phyloP scores from a whole-genome alignment of 92 coral and sea anemone genomes.

The Metridium senile region DNA sequence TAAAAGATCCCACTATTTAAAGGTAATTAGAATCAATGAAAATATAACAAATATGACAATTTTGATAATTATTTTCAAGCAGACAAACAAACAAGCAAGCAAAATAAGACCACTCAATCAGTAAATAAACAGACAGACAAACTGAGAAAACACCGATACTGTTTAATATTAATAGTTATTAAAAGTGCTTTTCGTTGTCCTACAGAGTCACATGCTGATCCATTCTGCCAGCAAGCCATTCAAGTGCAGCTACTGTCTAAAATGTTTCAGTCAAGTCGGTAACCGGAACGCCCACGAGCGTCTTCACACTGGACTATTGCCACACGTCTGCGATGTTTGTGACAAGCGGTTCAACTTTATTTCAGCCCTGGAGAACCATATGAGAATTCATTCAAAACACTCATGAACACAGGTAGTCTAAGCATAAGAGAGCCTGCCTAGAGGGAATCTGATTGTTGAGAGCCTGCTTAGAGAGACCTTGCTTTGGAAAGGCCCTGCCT shows the following conservation, averaged over 20 bases:
- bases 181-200: background rate
- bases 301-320: background rate
- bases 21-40: background rate
- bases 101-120: no score
- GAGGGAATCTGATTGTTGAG: no score
- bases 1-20: background rate
- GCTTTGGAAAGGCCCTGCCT: no score
- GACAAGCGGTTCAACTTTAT: constrained; percentile 2
- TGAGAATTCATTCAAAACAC: background rate
- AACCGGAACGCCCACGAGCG: constrained; percentile 3
- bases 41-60: no score
- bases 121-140: no score
- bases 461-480: no score
- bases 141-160: background rate
- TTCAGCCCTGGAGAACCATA: background rate
- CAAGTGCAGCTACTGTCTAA: background rate
- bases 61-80: no score
- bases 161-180: no score
- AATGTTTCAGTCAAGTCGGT: background rate
- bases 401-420: no score
- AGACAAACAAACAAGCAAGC: no score
- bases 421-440: no score
- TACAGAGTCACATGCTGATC: background rate
- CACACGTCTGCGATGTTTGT: constrained; percentile 1
- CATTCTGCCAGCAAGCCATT: background rate